phyloP scores from a whole-genome alignment of 2,113 vertebrate species.

The Panthera tigris region DNA sequence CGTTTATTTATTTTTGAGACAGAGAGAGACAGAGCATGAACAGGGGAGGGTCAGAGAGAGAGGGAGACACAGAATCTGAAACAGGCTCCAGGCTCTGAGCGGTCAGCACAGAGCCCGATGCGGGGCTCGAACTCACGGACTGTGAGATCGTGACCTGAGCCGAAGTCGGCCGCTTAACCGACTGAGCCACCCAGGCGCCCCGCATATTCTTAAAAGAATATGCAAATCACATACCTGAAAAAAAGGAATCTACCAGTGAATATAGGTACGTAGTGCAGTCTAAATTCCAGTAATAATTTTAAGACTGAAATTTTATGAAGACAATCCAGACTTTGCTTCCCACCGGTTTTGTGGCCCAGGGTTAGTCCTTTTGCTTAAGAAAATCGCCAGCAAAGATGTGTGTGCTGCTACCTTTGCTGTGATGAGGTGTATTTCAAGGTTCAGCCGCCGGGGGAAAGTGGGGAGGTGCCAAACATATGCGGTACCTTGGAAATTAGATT shows the following conservation, averaged over 20 bases:
- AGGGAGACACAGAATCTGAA: no score
- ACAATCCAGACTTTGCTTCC: not conserved
- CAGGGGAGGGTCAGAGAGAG: no score
- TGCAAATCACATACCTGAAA: not conserved
- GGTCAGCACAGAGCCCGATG: no score
- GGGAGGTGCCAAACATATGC: not conserved
- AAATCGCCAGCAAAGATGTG: not conserved
- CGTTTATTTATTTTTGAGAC: no score
- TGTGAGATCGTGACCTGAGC: no score
- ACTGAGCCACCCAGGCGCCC: no score
- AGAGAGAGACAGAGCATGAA: no score
- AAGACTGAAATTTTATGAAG: not conserved
- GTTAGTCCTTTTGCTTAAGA: not conserved
- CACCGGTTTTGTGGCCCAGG: not conserved
- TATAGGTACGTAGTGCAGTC: not conserved
- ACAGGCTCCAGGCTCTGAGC: no score
- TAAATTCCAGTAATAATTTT: not conserved
- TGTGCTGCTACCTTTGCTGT: rapidly evolving
- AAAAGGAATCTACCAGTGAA: not conserved
- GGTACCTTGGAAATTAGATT: not conserved
- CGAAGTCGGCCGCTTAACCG: no score
- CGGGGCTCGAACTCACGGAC: no score
- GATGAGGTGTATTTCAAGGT: no score
- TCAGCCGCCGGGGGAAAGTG: not conserved
- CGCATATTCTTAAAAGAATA: not conserved